Conservation (phyloP, 2,797 vertebrate genomes). For the Siniperca undulata region DNA sequence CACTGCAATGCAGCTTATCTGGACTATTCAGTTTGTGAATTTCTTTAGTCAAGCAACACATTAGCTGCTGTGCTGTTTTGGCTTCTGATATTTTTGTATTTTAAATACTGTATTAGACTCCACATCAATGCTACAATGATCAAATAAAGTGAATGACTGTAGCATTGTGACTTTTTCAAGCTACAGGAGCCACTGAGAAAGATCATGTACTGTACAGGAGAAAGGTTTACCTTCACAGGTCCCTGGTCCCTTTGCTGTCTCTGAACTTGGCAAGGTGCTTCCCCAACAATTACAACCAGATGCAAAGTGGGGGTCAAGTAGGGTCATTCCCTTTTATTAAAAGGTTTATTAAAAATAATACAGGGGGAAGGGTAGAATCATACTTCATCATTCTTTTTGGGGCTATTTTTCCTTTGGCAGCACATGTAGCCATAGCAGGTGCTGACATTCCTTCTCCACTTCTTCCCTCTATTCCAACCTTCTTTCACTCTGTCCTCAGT, state of each 20-base stretch:
- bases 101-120: neutral
- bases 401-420: constrained; percentile 53
- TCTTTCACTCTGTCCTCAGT: constrained; percentile 36
- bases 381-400: constrained; percentile 56
- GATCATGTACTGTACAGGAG: neutral
- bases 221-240: constrained; percentile 25
- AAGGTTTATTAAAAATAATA: constrained; percentile 73
- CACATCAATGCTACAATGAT: neutral
- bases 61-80: neutral
- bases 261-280: constrained; percentile 37
- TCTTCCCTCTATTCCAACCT: constrained; percentile 31
- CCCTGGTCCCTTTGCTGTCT: constrained; percentile 6
- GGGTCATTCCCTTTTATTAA: constrained; percentile 64
- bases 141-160: constrained; percentile 3
- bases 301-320: constrained; percentile 52
- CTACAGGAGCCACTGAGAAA: neutral
- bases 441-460: constrained; percentile 64
- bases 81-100: neutral
- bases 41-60: neutral
- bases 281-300: constrained; percentile 65
- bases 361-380: constrained; percentile 31
- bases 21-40: neutral
- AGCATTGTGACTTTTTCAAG: neutral
- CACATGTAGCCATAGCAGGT: constrained; percentile 69
- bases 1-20: neutral